phyloP scores from a whole-genome alignment of 92 coral and sea anemone genomes.

The Epizoanthus illoricatus region DNA sequence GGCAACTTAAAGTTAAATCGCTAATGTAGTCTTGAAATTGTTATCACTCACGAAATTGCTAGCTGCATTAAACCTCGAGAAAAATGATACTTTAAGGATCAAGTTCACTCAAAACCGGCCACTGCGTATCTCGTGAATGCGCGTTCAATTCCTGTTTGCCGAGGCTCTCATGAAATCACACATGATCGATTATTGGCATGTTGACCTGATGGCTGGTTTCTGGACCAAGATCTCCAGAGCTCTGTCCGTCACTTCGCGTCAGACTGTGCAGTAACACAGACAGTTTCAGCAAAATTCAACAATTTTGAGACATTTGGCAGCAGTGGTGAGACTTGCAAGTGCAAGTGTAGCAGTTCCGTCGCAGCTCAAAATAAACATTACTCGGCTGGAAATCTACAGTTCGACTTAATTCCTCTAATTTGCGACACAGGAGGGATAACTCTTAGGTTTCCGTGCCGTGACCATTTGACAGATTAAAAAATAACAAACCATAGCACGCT shows the following conservation, averaged over 20 bases:
- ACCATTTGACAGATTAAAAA: conserved; percentile 6
- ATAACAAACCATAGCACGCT: conserved; percentile 15
- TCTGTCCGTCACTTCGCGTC: not conserved
- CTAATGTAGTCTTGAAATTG: not conserved
- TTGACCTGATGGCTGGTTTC: not conserved
- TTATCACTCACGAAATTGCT: not conserved
- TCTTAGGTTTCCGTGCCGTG: conserved; percentile 30
- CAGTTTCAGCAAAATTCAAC: conserved; percentile 19
- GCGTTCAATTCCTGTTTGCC: conserved; percentile 7
- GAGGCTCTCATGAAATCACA: not conserved
- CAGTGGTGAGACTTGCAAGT: not conserved
- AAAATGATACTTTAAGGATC: not conserved
- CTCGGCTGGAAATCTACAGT: conserved; percentile 1
- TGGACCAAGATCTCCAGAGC: not conserved
- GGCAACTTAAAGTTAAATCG: not conserved
- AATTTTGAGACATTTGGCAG: conserved; percentile 20
- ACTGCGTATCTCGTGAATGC: not conserved
- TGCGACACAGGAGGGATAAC: not conserved
- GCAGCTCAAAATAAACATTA: conserved; percentile 10
- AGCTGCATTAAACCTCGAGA: not conserved
- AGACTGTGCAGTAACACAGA: not conserved
- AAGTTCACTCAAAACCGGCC: not conserved
- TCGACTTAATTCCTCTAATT: conserved; percentile 9
- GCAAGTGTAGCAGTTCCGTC: not conserved
- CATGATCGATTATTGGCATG: not conserved